Percentiles rank a stretch among this genome's conserved stretches.
phyloP scores from a whole-genome alignment of 1,140 invertebrate species.

The Hormaphis cornu region DNA sequence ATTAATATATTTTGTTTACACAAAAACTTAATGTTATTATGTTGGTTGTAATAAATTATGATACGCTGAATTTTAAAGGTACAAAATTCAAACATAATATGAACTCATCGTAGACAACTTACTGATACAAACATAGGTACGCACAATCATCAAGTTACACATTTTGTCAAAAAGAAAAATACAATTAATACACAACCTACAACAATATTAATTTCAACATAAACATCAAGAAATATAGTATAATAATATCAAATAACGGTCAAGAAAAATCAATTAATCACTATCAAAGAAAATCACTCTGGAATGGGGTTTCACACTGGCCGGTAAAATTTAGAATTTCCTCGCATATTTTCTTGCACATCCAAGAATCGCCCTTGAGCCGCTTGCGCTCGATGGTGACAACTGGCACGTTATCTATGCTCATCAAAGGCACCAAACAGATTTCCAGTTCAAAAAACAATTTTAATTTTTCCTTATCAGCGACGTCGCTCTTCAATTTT shows the following conservation, averaged over 20 bases:
- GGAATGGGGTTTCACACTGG: slow-evolving; percentile 21
- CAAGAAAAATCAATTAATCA: neutral
- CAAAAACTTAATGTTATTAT: too few relatives aligned
- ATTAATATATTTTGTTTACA: too few relatives aligned
- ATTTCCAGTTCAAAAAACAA: slow-evolving; percentile 74
- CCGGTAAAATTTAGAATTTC: slow-evolving; percentile 51
- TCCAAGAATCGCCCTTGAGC: slow-evolving; percentile 73
- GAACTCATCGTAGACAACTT: too few relatives aligned
- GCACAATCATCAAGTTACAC: too few relatives aligned
- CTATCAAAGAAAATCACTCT: slow-evolving; percentile 3
- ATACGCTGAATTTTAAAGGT: too few relatives aligned
- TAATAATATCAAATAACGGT: neutral
- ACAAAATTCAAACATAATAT: too few relatives aligned
- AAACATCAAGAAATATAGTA: neutral
- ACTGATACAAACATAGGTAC: too few relatives aligned
- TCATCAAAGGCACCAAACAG: slow-evolving; percentile 49
- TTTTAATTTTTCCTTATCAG: slow-evolving; percentile 37
- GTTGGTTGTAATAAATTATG: too few relatives aligned
- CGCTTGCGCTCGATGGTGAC: slow-evolving; percentile 67
- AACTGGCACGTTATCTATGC: slow-evolving; percentile 37
- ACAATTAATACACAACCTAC: too few relatives aligned
- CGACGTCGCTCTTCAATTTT: slow-evolving; percentile 41
- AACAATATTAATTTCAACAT: too few relatives aligned
- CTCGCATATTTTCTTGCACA: slow-evolving; percentile 77
- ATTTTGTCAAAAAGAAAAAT: too few relatives aligned